Base-by-base conservation (phyloP, 2,113 vertebrate species). In the Sinocyclocheilus anophthalmus region DNA sequence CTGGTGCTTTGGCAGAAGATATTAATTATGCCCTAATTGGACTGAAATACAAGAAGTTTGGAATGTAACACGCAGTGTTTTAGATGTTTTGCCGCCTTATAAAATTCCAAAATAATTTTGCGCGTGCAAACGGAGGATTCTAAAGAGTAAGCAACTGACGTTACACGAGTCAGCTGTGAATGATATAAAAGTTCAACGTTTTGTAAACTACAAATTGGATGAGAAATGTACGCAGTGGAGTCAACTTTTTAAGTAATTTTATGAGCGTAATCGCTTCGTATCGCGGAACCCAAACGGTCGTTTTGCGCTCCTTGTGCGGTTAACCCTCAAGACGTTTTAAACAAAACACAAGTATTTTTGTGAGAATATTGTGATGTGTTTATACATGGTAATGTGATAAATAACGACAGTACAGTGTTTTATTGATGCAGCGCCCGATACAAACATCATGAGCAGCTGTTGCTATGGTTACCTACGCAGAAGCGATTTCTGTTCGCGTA, bases 1-100 rank as follows among this genome's bases (percentile, higher is more conserved):
- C 22, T 80, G 22, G 13, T 59, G 69, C 59, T 42, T 84, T 59
- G 16, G 69, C 83, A 65, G 79, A 81, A 85, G n/a, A 79, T 22
- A 45, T 76, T 24, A 55, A 73, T n/a, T 5, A 22, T 53, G 13
- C 55, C 24, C 26, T n/a, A 30, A 55, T 37, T 83, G 45, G n/a
- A 26, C 8, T 69, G 61, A 13, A 4, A 37, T 53, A 37, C 78
- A 37, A 26, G 42, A 37, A 53, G 18, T 67, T 67, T 57, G 45
- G 7, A 30, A 16, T 8, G 20, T n/a, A n/a, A 83, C 5, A 53
- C 24, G 16, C 26, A 9, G n/a, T 70, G 2, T 72, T 50, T 70
- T 20, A 70, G 0, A 24, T 63, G 26, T 22, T 79, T 80, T 55
- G 26, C 9, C 8, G 9, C 7, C 18, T 22, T 48, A 8, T 3